Evolutionary conservation across 2,797 vertebrate species (phyloP), one percentile per base, ranked within the genome.

Genomic region (Acrossocheilus fasciatus): DNA sequence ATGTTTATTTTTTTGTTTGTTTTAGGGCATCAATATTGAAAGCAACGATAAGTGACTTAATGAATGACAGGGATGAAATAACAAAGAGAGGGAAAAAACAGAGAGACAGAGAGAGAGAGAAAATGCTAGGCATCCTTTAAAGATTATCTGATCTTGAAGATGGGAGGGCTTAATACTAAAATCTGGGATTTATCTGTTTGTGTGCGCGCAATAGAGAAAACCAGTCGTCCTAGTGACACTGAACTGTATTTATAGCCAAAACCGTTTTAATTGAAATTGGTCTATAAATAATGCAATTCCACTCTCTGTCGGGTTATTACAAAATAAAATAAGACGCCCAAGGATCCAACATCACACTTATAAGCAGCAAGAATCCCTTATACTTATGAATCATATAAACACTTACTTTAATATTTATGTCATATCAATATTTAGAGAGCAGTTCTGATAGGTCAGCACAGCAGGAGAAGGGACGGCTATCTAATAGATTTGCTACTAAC

Each of bases 91-190:
- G 30, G 57, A 10, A 4, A 10, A 7, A 66, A 84, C 34, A 36
- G 34, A 30, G 23, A 69, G 23, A 39, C 15, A 74, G 4, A 30
- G 23, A 69, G 23, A 39, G 74, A 70, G 52, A 69, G 5, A 75
- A 69, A 88, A 81, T 26, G 8, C 39, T 70, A 81, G 69, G 69
- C 70, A 73, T 81, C 62, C 41, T 88, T 88, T 77, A 91, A 93
- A 94, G 94, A 94, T 95, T 93, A 95, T 95, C 92, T 95, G 93
- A 95, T 94, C 92, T 92, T 91, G 89, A 88, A 94, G 94, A 95
- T 94, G 93, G 93, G 92, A 91, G 45, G 72, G 83, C 69, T 70
- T 79, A 66, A 41, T 82, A 45, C 43, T 57, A 50, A 86, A 76
- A 81, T 57, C 41, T 41, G 20, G 59, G 74, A 77, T 86, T 82